Percentiles rank a stretch among this genome's conserved stretches.
These are phyloP conservation scores for Tokudaia muenninki DNA, from an alignment of 2,797 vertebrate genomes.

Conservation along the genomic window DNA sequence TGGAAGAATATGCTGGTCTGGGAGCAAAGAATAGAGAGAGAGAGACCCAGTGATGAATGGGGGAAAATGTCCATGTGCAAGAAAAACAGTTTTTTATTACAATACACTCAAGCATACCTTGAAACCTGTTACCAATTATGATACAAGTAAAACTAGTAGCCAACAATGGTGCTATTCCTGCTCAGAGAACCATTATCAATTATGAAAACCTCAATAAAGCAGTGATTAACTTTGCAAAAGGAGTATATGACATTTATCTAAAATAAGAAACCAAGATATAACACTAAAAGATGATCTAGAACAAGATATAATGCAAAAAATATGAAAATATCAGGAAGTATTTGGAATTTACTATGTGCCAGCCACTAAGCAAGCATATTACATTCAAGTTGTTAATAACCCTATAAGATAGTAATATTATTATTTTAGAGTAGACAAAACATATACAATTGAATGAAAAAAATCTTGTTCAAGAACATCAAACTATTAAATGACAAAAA, in stretches of 20 bases:
- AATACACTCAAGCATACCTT: neutral
- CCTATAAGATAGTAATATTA: conserved; percentile 11
- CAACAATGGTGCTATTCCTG: conserved; percentile 15
- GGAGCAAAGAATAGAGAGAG: neutral
- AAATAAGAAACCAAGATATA: conserved; percentile 46
- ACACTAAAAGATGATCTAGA: neutral
- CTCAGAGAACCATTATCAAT: neutral
- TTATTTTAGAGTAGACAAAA: conserved; percentile 55
- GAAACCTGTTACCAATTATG: conserved; percentile 1
- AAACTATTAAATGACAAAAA: conserved; percentile 23
- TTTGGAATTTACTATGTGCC: conserved; percentile 24
- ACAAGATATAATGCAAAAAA: conserved; percentile 30
- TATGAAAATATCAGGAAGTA: conserved; percentile 28
- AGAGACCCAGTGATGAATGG: neutral
- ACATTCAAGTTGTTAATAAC: conserved; percentile 5
- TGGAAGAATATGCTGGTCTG: conserved; percentile 24
- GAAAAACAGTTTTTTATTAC: conserved; percentile 27
- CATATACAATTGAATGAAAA: conserved; percentile 35
- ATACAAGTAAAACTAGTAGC: conserved; percentile 7
- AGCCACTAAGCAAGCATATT: conserved; percentile 61
- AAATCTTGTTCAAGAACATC: conserved; percentile 26
- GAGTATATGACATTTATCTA: neutral
- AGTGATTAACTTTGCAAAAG: conserved; percentile 2
- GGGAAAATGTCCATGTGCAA: neutral
- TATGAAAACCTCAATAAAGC: neutral